These are phyloP conservation scores for Ascidia mentula DNA, from an alignment of 23 tunicate species.

Conservation along the genomic window DNA sequence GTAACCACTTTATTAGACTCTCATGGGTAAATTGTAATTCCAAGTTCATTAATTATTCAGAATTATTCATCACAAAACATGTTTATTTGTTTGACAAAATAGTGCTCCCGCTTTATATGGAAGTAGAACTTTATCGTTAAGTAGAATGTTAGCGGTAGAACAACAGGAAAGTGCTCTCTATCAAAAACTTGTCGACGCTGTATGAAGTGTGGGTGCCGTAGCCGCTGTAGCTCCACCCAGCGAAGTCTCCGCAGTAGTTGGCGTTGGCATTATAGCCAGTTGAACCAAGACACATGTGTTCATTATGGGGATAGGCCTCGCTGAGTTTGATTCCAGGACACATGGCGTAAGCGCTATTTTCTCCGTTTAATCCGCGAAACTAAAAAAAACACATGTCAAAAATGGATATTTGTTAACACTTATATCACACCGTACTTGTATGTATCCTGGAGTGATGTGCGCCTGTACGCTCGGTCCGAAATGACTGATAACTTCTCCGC, in stretches of 20 bases:
- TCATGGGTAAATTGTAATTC: no score
- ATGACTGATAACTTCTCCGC: neutral
- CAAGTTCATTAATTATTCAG: no score
- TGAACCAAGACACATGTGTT: constrained; percentile 19
- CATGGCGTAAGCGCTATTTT: constrained; percentile 15
- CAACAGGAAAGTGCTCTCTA: neutral
- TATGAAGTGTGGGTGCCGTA: neutral
- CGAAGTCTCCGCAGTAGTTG: constrained; percentile 26
- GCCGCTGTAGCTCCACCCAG: neutral
- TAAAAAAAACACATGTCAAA: no score
- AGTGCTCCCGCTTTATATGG: no score
- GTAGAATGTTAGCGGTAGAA: constrained; percentile 17
- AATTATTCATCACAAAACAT: no score
- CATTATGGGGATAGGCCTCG: neutral
- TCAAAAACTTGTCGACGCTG: neutral
- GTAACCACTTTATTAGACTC: no score
- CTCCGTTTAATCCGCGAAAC: no score
- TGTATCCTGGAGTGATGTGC: constrained; percentile 36
- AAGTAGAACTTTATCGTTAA: no score
- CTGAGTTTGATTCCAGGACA: constrained; percentile 18
- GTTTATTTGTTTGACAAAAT: no score
- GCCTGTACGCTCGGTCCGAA: constrained; percentile 19
- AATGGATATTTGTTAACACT: no score
- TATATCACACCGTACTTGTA: constrained; percentile 45
- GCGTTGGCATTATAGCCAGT: constrained; percentile 18